A percentile compares a stretch with the other conserved stretches of the same genome.
Evolutionary conservation across 2,888 invertebrate genomes (phyloP).

Genomic region (Phortica okadai): DNA sequence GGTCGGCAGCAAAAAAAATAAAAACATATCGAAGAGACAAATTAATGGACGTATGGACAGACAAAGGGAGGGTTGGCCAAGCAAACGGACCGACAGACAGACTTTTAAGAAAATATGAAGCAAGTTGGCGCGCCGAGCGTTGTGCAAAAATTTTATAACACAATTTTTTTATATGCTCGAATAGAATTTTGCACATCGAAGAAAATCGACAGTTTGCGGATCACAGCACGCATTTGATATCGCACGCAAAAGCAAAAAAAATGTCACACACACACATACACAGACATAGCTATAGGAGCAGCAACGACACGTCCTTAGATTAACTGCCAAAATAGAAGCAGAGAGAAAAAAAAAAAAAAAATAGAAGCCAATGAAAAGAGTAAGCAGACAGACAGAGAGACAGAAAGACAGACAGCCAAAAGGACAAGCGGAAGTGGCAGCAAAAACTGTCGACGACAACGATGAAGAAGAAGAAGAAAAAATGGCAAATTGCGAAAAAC

Average conservation of each 20-base stretch:
- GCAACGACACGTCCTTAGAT: constrained; percentile 57
- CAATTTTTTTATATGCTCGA: constrained; percentile 5
- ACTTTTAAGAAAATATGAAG: constrained; percentile 8
- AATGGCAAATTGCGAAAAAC: constrained; percentile 62
- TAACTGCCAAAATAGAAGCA: constrained; percentile 52
- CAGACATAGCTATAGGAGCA: constrained; percentile 28
- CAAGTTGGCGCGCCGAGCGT: not conserved
- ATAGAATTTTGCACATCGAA: not conserved
- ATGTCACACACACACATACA: not conserved
- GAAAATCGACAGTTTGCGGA: constrained; percentile 42
- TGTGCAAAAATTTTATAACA: constrained; percentile 3
- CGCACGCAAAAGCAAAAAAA: constrained; percentile 47
- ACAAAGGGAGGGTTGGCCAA: too few relatives aligned
- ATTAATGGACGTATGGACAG: too few relatives aligned
- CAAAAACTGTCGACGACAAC: not conserved
- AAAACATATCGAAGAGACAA: not conserved
- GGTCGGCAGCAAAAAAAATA: not conserved
- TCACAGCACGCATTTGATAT: constrained; percentile 52
- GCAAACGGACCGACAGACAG: constrained; percentile 29
- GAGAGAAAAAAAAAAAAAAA: constrained; percentile 8
- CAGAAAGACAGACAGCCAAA: constrained; percentile 34
- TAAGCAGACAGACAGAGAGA: constrained; percentile 20
- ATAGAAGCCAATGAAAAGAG: constrained; percentile 28
- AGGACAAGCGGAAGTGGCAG: constrained; percentile 55
- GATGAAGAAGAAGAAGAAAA: constrained; percentile 40